Evolutionary conservation across 1,140 invertebrate species (phyloP).

Genomic region (Ceratosolen fusciceps): DNA sequence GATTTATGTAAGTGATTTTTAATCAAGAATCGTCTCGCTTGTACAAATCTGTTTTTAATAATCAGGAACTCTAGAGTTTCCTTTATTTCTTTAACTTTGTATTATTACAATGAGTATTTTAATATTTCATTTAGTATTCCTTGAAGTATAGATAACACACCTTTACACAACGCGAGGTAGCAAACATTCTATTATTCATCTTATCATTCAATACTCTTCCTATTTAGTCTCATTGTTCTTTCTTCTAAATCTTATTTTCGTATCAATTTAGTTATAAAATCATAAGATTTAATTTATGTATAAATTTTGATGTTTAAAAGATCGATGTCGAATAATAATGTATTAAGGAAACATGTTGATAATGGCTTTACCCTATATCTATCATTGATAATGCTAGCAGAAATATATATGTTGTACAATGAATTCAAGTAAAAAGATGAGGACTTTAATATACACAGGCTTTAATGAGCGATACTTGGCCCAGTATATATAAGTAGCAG

Average conservation of each 20-base stretch:
- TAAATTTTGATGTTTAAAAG: conserved; percentile 22
- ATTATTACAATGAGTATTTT: conserved; percentile 24
- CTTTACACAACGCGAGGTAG: conserved; percentile 33
- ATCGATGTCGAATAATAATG: neutral
- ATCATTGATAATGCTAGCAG: neutral
- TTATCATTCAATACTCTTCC: neutral
- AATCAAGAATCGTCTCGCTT: neutral
- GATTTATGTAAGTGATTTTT: conserved; percentile 23
- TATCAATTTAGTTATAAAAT: neutral
- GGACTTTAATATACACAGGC: neutral
- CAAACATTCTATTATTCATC: conserved; percentile 10
- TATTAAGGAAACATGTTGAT: neutral
- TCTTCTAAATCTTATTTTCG: neutral
- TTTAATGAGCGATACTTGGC: neutral
- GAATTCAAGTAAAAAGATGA: neutral
- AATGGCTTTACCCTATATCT: neutral
- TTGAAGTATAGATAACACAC: conserved; percentile 5
- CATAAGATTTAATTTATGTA: neutral
- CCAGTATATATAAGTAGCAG: neutral
- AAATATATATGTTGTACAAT: no score
- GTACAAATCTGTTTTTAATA: conserved; percentile 8
- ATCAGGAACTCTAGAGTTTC: neutral
- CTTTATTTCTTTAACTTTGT: conserved; percentile 1
- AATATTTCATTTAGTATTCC: neutral
- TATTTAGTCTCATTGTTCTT: neutral